Percentiles rank a stretch among this genome's conserved stretches.
These are phyloP conservation scores for Drosophila orena DNA, from an alignment of 1,140 invertebrate species.

Conservation along the genomic window DNA sequence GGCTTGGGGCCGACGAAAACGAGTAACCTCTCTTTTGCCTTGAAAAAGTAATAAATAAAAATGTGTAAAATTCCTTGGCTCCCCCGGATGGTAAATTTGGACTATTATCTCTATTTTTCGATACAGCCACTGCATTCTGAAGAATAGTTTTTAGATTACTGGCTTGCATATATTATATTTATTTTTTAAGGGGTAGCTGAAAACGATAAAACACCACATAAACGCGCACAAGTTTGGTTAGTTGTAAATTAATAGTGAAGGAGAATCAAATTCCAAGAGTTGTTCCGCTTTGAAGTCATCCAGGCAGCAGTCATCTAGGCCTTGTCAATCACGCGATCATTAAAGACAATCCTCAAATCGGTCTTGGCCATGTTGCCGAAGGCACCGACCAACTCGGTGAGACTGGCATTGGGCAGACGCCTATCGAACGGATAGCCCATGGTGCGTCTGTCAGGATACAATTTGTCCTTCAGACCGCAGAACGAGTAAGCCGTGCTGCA, in stretches of 20 bases:
- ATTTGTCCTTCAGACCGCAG: slow-evolving; percentile 88
- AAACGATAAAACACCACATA: slow-evolving; percentile 17
- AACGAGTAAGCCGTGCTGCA: slow-evolving; percentile 89
- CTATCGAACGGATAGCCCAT: slow-evolving; percentile 92
- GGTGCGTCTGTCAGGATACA: slow-evolving; percentile 88
- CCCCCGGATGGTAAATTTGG: too few species aligned
- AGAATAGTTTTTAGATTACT: too few species aligned
- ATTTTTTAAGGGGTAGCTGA: slow-evolving; percentile 1
- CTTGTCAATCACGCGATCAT: slow-evolving; percentile 59
- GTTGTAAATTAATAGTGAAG: not conserved
- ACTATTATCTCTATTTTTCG: too few species aligned
- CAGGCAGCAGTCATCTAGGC: not conserved
- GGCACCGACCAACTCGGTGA: slow-evolving; percentile 86
- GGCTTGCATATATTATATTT: slow-evolving; percentile 14
- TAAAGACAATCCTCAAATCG: slow-evolving; percentile 85
- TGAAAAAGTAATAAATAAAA: slow-evolving; percentile 20
- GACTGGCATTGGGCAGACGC: slow-evolving; percentile 86
- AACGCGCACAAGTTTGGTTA: not conserved
- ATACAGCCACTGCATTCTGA: not conserved
- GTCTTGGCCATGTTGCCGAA: slow-evolving; percentile 86
- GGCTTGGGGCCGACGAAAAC: not conserved
- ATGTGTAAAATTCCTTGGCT: not conserved
- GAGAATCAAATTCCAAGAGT: not conserved
- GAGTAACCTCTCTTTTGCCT: not conserved
- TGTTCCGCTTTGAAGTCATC: slow-evolving; percentile 1